These are phyloP conservation scores for Myotis findleyi DNA, from an alignment of 2,797 vertebrate species.

Conservation along the genomic window DNA sequence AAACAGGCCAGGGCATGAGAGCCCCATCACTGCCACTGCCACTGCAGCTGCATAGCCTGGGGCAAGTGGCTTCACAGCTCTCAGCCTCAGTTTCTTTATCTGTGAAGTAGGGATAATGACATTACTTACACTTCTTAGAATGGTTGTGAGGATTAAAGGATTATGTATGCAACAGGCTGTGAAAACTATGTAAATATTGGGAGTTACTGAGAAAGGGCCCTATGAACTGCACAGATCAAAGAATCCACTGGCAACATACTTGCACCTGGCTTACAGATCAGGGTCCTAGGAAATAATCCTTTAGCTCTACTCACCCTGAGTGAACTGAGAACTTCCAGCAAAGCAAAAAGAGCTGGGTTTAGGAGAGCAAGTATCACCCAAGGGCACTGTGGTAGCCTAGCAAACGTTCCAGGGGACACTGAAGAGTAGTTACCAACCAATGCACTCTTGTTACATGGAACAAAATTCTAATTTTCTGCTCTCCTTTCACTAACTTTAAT, in stretches of 20 bases:
- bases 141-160: neutral
- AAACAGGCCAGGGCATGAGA: neutral
- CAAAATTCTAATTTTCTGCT: neutral
- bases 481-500: slow-evolving; percentile 35
- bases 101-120: neutral
- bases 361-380: neutral
- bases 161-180: neutral
- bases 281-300: neutral
- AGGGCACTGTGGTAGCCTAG: neutral
- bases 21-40: neutral
- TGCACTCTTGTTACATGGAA: neutral
- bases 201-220: neutral
- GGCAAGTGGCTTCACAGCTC: no score
- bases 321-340: neutral
- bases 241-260: neutral
- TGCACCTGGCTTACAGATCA: neutral
- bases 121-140: neutral
- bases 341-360: neutral
- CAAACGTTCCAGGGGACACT: neutral
- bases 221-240: neutral
- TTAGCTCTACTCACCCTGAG: neutral
- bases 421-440: neutral
- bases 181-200: neutral
- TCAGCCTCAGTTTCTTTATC: neutral
- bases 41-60: neutral